Percentiles rank a stretch among this genome's conserved stretches.
These are phyloP conservation scores for Nyctalus aviator DNA, from an alignment of 2,797 vertebrate genomes.

Conservation along the genomic window DNA sequence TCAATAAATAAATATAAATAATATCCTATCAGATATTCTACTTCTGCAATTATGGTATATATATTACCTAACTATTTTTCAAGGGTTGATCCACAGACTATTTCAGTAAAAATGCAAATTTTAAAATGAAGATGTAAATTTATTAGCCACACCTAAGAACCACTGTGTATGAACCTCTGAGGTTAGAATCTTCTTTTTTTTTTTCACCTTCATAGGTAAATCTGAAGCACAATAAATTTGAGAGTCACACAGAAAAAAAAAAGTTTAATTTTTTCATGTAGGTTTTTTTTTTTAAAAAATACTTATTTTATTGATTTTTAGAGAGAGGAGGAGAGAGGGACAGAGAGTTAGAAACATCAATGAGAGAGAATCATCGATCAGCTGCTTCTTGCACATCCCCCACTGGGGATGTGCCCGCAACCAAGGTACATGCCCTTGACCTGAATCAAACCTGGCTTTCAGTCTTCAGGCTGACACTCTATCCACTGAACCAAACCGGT, in stretches of 20 bases:
- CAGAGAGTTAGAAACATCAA: too few species aligned
- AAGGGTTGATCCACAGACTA: neutral
- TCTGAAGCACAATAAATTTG: neutral
- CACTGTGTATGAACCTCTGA: neutral
- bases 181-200: neutral
- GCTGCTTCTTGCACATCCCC: too few species aligned
- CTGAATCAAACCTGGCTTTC: too few species aligned
- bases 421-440: too few species aligned
- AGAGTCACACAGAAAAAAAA: neutral
- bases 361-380: too few species aligned
- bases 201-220: neutral
- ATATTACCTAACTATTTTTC: constrained; percentile 26
- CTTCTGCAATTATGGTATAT: neutral
- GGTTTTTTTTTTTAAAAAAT: neutral
- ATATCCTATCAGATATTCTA: neutral
- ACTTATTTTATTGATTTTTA: too few species aligned
- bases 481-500: too few species aligned
- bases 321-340: too few species aligned
- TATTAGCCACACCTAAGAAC: neutral
- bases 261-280: neutral
- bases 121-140: neutral
- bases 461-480: too few species aligned
- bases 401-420: too few species aligned
- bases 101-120: neutral
- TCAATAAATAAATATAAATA: neutral